phyloP scores from a whole-genome alignment of 64 coral and sea anemone species.

The Acropora yongei region DNA sequence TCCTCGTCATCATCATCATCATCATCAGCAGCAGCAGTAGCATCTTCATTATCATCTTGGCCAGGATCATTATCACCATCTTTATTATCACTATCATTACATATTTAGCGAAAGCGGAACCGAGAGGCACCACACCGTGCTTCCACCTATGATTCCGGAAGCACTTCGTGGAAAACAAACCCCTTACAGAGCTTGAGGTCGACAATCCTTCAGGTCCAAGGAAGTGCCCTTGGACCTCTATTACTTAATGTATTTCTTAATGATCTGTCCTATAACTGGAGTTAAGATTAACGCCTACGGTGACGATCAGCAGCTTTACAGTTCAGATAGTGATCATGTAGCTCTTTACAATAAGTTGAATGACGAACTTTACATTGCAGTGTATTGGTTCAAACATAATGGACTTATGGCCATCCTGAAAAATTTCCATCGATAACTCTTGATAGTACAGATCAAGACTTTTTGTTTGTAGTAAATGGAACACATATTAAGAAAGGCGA shows the following conservation, averaged over 20 bases:
- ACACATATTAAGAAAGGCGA: background rate
- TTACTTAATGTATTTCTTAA: constrained; percentile 13
- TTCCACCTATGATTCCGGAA: no score
- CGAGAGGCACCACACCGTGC: no score
- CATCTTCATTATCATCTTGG: no score
- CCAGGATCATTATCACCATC: no score
- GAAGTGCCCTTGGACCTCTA: background rate
- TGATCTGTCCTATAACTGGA: constrained; percentile 3
- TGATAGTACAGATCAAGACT: background rate
- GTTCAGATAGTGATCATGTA: background rate
- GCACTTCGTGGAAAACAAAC: no score
- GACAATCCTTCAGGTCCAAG: background rate
- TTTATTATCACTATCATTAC: no score
- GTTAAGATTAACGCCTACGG: background rate
- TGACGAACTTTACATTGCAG: background rate
- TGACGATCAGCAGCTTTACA: background rate
- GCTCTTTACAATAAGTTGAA: background rate
- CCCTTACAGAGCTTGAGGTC: no score
- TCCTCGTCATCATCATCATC: no score
- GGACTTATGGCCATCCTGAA: background rate
- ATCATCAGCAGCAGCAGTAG: no score
- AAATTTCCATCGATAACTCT: background rate
- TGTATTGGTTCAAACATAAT: constrained; percentile 2
- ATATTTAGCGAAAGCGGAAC: no score
- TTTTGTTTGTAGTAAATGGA: background rate